phyloP scores from a whole-genome alignment of 1,140 invertebrate genomes.

The Chrysopa pallens region DNA sequence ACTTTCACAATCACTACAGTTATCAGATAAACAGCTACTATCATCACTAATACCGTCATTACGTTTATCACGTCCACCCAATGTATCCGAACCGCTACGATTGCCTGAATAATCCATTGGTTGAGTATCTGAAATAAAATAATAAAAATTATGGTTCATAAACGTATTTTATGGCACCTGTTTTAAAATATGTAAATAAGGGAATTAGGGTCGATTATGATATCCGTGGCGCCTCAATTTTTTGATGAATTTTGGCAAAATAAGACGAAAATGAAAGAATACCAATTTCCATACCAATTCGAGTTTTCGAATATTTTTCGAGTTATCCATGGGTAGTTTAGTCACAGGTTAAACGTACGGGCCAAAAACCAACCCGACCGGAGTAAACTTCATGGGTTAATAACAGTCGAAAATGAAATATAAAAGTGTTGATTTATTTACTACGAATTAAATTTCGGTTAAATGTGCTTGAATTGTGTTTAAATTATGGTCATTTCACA shows the following conservation, averaged over 20 bases:
- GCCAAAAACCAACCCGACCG: too few relatives aligned
- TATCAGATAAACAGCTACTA: constrained; percentile 1
- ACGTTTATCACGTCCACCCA: not conserved
- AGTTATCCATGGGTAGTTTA: not conserved
- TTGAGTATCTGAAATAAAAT: not conserved
- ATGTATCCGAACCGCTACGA: too few relatives aligned
- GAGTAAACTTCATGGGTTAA: too few relatives aligned
- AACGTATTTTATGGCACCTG: not conserved
- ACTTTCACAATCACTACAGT: constrained; percentile 19
- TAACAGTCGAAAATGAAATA: too few relatives aligned
- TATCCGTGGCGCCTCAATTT: too few relatives aligned
- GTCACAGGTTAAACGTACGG: too few relatives aligned
- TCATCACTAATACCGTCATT: not conserved
- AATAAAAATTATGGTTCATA: not conserved
- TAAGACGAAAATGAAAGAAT: too few relatives aligned
- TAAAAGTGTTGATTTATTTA: too few relatives aligned
- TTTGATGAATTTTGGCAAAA: too few relatives aligned
- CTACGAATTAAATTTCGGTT: too few relatives aligned
- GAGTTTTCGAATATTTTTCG: not conserved
- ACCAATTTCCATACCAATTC: not conserved
- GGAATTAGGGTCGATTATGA: not conserved
- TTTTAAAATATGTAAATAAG: not conserved
- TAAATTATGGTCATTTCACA: too few relatives aligned
- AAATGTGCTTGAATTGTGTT: too few relatives aligned
- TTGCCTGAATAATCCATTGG: not conserved